Base-by-base conservation (phyloP, 1,140 invertebrate species). In the Nasonia giraulti region DNA sequence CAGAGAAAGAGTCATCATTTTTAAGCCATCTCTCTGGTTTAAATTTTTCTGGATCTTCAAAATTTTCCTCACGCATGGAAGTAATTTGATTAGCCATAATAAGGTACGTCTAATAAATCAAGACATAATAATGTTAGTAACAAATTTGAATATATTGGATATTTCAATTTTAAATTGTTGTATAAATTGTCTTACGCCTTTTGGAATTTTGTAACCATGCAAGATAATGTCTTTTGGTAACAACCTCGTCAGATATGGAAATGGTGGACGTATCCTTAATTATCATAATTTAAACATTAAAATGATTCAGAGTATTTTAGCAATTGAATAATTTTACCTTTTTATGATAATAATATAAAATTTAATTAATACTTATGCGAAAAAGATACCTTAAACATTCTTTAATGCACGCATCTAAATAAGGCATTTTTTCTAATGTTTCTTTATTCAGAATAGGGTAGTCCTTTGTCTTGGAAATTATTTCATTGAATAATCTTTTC, bases 61-160 rank as follows among this genome's bases (percentile, higher is more conserved):
- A 97, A 88, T 96, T 95, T 82, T 95, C 94, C 73, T 96, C 94
- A n/a, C 95, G 93, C 78, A 94, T 90, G 68, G 95, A 95, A 2
- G 95, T 91, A 62, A 96, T 94, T 91, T 95, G 94, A 37, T 95
- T 96, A 6, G 96, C 95, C 92, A 96, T 95, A 87, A 97, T 94
- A 1, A 97, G 92, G 23, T 96, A 94, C 0, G 96, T 96, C 93
- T 97, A 90, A 86, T 4, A 87, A 73, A 87, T 86, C 11, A n/a
- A 1, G 20, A 66, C 66, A 17, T 27, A 4, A 23, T 87, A 66
- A 87, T 87, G 82, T 85, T 66, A 82, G 14, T 23, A 82, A 31
- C 8, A 31, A 78, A 83, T 79, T 66, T 27, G 33, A 47, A 66
- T 20, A 31, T 2, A 37, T 74, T 20, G 33, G 11, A 17, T 31